Base-by-base conservation (phyloP, 1,140 invertebrate genomes). In the Wasmannia auropunctata region DNA sequence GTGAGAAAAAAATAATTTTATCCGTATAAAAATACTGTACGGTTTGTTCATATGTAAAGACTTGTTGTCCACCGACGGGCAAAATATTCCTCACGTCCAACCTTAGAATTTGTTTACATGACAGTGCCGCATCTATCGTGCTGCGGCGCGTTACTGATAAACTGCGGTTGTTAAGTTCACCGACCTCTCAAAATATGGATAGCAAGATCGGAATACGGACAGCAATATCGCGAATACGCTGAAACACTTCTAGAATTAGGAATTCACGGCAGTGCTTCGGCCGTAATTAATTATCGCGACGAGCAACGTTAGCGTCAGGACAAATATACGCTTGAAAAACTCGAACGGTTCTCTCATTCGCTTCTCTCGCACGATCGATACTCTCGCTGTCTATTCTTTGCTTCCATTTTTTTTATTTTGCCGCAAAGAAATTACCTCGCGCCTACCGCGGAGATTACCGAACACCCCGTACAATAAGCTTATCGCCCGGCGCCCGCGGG, bases 141-240 rank as follows among this genome's bases (percentile, higher is more conserved):
- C n/a, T 11, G 31, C 46, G 19, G 19, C 3, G 16, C n/a, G n/a
- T n/a, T n/a, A 54, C 14, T 16, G 51, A 58, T 40, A 58, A n/a
- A 37, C 72, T n/a, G n/a, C n/a, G n/a, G 16, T 31, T 49, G 43
- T 54, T 31, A 34, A n/a, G 22, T 75, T 75, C 51, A 25, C 7
- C 11, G 22, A 40, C 22, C 51, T 58, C 51, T 40, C 22, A 58
- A 37, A 40, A 40, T n/a, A n/a, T n/a, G n/a, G n/a, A n/a, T 40
- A 75, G 10, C 14, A 56, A 58, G 51, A 74, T 74, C n/a, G n/a
- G n/a, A n/a, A n/a, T n/a, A n/a, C n/a, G n/a, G n/a, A 74, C 11
- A 25, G 51, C 16, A 56, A 74, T n/a, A n/a, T 25, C n/a, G 14
- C 70, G 31, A 49, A 31, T 31, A 31, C 16, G 7, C 25, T n/a